Evolutionary conservation across 2,888 invertebrate species (phyloP), one percentile per base, ranked within the genome.

Genomic region (Lasioglossum zephyrum): DNA sequence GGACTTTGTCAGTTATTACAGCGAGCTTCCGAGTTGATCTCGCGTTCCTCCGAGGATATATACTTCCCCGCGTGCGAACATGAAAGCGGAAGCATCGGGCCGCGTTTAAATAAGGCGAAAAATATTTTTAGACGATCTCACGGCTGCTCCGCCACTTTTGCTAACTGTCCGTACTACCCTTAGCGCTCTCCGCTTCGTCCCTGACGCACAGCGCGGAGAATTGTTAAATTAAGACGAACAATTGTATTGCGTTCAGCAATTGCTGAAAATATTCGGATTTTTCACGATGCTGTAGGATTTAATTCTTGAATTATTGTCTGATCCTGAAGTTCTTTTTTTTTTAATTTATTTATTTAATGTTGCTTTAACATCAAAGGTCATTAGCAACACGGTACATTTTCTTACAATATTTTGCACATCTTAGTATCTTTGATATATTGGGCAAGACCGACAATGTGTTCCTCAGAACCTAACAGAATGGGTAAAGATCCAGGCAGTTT

Each of bases 1-100:
- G 84, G 84, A 86, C 84, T 86, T 84, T 86, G 86, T 86, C 81
- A 81, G 86, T 86, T 86, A 85, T 86, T 86, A 86, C 86, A 78
- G 76, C 74, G 73, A 60, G 77, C 81, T 73, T 75, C 75, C 77
- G 75, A 73, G 81, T 78, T 86, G 86, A 84, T 86, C 78, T 81
- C 84, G 73, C 63, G 84, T 78, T 84, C 84, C 86, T 75, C 72
- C 66, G 85, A 81, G 81, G 44, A 81, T 81, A 76, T 69, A 84
- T 69, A 84, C 47, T 57, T 57, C 39, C 60, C 31, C 69, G 74
- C n/a, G 44, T 11, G 69, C 76, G 70, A 79, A 79, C 39, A 57
- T 79, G 79, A 77, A 53, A 76, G 57, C 84, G 47, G 73, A 70
- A 76, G n/a, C 79, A 18, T 53, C 70, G 31, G 39, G 72, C 36